A percentile compares a stretch with the other conserved stretches of the same genome.
Evolutionary conservation across 2,797 vertebrate species (phyloP).

Genomic region (Lagodon rhomboides): DNA sequence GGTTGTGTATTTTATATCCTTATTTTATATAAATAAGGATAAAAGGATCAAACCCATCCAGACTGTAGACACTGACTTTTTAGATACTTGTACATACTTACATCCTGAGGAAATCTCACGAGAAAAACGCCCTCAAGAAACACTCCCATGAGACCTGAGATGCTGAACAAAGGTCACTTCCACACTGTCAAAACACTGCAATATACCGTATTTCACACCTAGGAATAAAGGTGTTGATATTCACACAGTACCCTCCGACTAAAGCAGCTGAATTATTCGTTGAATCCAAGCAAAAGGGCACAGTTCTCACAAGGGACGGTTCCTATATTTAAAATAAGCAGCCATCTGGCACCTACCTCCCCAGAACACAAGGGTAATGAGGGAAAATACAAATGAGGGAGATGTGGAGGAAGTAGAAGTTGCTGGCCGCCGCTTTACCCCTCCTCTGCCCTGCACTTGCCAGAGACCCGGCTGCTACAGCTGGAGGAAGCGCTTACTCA

Average conservation of each 20-base stretch:
- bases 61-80: background rate
- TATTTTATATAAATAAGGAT: background rate
- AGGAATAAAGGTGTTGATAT: slow-evolving; percentile 49
- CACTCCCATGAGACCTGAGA: background rate
- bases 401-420: slow-evolving; percentile 27
- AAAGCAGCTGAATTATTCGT: background rate
- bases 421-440: background rate
- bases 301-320: background rate
- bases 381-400: slow-evolving; percentile 8
- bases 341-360: slow-evolving; percentile 47
- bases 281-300: background rate
- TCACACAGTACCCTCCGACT: background rate
- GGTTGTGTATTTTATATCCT: background rate
- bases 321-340: slow-evolving; percentile 1
- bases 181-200: slow-evolving; percentile 12
- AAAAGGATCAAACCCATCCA: background rate
- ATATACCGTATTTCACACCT: slow-evolving; percentile 28
- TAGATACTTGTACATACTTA: background rate
- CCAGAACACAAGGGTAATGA: slow-evolving; percentile 46
- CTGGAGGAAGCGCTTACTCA: slow-evolving; percentile 60
- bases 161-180: slow-evolving; percentile 16
- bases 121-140: background rate
- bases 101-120: background rate
- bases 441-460: slow-evolving; percentile 8
- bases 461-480: slow-evolving; percentile 42